Evolutionary conservation across 2,888 invertebrate genomes (phyloP), one percentile per base, ranked within the genome.

Genomic region (Ophion ventricosus): DNA sequence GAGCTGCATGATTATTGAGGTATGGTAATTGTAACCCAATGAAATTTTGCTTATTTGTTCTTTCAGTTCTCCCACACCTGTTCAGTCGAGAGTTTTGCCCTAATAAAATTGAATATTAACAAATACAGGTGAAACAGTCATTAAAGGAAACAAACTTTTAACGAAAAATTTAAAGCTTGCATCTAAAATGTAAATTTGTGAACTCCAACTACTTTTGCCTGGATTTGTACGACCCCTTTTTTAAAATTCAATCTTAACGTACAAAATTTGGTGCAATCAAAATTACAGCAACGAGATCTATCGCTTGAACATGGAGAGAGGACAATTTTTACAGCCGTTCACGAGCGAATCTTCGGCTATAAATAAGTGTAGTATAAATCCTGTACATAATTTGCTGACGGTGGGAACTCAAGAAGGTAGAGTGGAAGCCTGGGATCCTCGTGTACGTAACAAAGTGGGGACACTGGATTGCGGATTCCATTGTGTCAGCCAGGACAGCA

Each of bases 381-480:
- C 97, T 0, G 96, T 96, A 75, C 99, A 99, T 95, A 96, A 99
- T 88, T 94, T 99, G 72, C 94, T 99, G 25, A 94, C 97, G 73
- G 96, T 97, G 89, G 99, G 99, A 11, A 97, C 98, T 14, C 96
- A 96, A 89, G 97, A 98, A 92, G 99, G 99, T 0, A 96, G 96
- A 88, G 96, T 99, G 0, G 99, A 99, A 93, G 98, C 98, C 3
- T 99, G 98, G 98, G 99, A 99, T 94, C 98, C 98, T 11, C 95
- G 99, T 82, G 95, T 95, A 2, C 96, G 97, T 88, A 95, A 95
- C 43, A 95, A 96, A 91, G 98, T 97, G 87, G 97, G 97, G 8
- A 95, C 95, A 23, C 93, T 99, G 26, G 99, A 99, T 93, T 98
- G 97, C 92, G 98, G 97, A 5, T 93, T 96, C 69, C 94, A 94